Evolutionary conservation across 2,113 vertebrate genomes (phyloP).

Genomic region (Chamaetylas fuelleborni): DNA sequence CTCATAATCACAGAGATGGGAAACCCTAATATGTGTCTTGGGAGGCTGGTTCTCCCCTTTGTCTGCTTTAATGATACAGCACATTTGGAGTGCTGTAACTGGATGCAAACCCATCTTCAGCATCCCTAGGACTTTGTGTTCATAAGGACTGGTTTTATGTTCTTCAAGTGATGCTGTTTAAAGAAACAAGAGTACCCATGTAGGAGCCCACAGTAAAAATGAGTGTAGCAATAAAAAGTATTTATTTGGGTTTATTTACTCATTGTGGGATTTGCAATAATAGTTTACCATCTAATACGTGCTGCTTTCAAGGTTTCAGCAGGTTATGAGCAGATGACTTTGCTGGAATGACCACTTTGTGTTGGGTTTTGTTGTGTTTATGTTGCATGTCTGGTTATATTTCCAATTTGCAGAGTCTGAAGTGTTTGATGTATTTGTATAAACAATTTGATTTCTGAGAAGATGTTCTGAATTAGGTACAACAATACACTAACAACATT

Average conservation of each 20-base stretch:
- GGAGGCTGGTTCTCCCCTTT: not conserved
- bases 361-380: not conserved
- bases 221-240: not conserved
- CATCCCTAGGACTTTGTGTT: not conserved
- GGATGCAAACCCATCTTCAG: not conserved
- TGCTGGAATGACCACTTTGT: not conserved
- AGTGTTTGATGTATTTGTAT: not conserved
- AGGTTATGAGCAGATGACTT: not conserved
- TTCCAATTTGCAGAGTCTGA: not conserved
- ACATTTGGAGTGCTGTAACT: not conserved
- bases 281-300: not conserved
- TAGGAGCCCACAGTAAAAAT: not conserved
- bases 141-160: not conserved
- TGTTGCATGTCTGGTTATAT: not conserved
- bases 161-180: not conserved
- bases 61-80: not conserved
- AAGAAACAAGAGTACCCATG: not conserved
- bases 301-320: not conserved
- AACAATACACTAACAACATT: not conserved
- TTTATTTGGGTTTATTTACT: not conserved
- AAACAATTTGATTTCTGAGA: conserved; percentile 12
- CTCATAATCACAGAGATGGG: not conserved
- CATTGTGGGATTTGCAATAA: not conserved
- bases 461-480: not conserved
- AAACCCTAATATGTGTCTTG: not conserved